Conservation (phyloP, 2,113 vertebrate genomes). For the Limnothrissa miodon region DNA sequence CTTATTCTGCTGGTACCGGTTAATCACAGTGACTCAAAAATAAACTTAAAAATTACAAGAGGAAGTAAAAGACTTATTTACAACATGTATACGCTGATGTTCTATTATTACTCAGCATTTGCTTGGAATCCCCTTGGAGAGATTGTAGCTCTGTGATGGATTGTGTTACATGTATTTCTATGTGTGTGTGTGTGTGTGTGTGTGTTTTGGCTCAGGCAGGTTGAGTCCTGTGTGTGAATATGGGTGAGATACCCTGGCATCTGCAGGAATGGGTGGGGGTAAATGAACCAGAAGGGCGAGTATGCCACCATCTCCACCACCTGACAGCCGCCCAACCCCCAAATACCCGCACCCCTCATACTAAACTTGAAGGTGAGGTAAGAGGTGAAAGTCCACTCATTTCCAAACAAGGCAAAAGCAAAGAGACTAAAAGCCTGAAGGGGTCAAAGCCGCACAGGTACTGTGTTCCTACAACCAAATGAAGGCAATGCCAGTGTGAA, state of each 20-base stretch:
- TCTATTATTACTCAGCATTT: slow-evolving; percentile 46
- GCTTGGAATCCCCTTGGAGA: slow-evolving; percentile 56
- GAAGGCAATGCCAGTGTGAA: slow-evolving; percentile 6
- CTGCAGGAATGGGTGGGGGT: slow-evolving; percentile 55
- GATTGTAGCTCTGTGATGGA: slow-evolving; percentile 35
- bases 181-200: slow-evolving; percentile 1
- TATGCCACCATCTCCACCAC: neutral
- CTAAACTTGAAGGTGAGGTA: slow-evolving; percentile 59
- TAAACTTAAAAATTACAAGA: slow-evolving; percentile 61
- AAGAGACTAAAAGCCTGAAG: neutral
- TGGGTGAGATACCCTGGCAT: slow-evolving; percentile 56
- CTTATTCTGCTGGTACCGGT: slow-evolving; percentile 77
- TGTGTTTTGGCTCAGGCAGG: slow-evolving; percentile 22
- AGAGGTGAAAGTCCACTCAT: slow-evolving; percentile 37
- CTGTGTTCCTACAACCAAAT: neutral
- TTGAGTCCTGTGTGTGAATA: slow-evolving; percentile 35
- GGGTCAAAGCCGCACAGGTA: neutral
- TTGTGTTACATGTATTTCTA: slow-evolving; percentile 20
- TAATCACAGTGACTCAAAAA: slow-evolving; percentile 80
- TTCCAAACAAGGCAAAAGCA: neutral
- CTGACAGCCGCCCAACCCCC: neutral
- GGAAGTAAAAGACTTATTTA: slow-evolving; percentile 58
- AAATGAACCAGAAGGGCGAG: neutral
- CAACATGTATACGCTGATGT: slow-evolving; percentile 54
- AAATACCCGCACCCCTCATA: slow-evolving; percentile 17